These are phyloP conservation scores for Saccostrea echinata DNA, from an alignment of 1,140 invertebrate genomes.

Conservation along the genomic window DNA sequence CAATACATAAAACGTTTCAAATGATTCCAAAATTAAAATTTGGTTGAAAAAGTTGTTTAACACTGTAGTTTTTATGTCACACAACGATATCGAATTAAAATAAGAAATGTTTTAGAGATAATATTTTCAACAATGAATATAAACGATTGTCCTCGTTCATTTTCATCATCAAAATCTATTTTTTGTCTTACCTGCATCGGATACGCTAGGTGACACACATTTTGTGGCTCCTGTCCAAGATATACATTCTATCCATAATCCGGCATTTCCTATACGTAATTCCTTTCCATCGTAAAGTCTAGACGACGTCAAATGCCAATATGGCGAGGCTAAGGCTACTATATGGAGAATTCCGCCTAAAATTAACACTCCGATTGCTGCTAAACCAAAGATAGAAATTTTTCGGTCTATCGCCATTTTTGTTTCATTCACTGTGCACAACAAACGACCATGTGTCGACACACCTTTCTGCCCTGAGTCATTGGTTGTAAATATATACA, in stretches of 20 bases:
- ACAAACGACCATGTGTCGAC: slow-evolving; percentile 27
- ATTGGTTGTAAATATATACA: background rate
- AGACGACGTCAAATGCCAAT: slow-evolving; percentile 39
- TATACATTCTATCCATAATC: slow-evolving; percentile 52
- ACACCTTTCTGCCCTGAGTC: slow-evolving; percentile 26
- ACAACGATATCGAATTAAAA: no score
- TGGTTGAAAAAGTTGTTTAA: no score
- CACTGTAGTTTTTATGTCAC: no score
- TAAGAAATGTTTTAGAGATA: background rate
- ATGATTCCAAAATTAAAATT: no score
- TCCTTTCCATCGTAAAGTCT: background rate
- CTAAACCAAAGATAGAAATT: slow-evolving; percentile 43
- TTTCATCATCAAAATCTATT: background rate
- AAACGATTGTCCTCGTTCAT: no score
- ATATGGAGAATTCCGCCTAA: slow-evolving; percentile 52
- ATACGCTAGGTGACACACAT: background rate
- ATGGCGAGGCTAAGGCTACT: slow-evolving; percentile 49
- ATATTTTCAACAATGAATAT: background rate
- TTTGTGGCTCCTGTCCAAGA: background rate
- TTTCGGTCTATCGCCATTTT: slow-evolving; percentile 44
- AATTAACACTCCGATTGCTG: slow-evolving; percentile 43
- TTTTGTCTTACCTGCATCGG: background rate
- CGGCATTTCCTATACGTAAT: slow-evolving; percentile 43
- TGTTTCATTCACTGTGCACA: background rate
- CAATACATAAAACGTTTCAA: no score